phyloP scores from a whole-genome alignment of 2,797 vertebrate genomes.

The Darevskia nairensis region DNA sequence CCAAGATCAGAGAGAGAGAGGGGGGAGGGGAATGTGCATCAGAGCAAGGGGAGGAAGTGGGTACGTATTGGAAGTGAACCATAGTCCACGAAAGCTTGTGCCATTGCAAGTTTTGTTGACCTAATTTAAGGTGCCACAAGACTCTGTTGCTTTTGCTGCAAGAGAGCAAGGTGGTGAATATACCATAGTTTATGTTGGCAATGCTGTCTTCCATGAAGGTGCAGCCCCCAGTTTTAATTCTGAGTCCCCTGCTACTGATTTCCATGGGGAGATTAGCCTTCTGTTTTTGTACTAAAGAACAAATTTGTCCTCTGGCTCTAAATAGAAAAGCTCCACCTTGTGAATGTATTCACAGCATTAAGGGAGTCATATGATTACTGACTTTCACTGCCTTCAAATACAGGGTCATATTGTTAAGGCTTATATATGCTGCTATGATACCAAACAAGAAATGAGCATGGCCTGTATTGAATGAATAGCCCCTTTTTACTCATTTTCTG shows the following conservation, averaged over 20 bases:
- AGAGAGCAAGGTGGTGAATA: not conserved
- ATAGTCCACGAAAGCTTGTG: not conserved
- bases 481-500: not conserved
- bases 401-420: slow-evolving; percentile 45
- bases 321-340: not conserved
- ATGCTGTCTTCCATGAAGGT: not conserved
- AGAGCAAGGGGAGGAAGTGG: not conserved
- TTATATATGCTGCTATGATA: not conserved
- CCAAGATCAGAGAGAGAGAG: not conserved
- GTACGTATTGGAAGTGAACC: not conserved
- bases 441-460: not conserved
- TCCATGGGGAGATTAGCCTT: not conserved
- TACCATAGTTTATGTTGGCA: not conserved
- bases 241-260: rapidly evolving
- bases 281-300: not conserved
- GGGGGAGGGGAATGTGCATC: not conserved
- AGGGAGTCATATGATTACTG: slow-evolving; percentile 22
- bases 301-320: not conserved
- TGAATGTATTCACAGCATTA: slow-evolving; percentile 24
- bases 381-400: not conserved
- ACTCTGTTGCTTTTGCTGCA: not conserved
- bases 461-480: not conserved
- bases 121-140: not conserved
- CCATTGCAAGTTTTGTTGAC: not conserved
- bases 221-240: not conserved